phyloP scores from a whole-genome alignment of 2,797 vertebrate genomes.

The Neoniphon sammara region DNA sequence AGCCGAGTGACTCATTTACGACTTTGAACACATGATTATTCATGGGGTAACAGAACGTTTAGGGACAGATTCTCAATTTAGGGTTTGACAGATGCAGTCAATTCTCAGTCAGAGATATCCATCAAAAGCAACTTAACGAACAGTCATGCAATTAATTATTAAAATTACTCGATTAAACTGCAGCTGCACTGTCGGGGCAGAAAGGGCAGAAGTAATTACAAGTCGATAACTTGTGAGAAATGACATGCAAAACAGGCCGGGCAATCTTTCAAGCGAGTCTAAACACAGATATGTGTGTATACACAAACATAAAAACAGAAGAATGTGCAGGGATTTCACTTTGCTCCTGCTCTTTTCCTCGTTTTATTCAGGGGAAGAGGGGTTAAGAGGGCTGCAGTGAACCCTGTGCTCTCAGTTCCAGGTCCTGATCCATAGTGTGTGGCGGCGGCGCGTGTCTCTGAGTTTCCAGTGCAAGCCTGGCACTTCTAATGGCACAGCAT shows the following conservation, averaged over 20 bases:
- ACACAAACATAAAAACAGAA: background rate
- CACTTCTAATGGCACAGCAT: slow-evolving; percentile 56
- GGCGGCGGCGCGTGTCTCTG: slow-evolving; percentile 43
- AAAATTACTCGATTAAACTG: slow-evolving; percentile 65
- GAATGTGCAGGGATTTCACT: background rate
- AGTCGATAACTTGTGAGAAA: slow-evolving; percentile 59
- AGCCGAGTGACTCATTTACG: slow-evolving; percentile 60
- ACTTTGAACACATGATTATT: slow-evolving; percentile 55
- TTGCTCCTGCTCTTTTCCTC: background rate
- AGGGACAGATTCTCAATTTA: slow-evolving; percentile 53
- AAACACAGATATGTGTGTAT: slow-evolving; percentile 18
- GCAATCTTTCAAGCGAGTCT: background rate
- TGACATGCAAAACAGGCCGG: slow-evolving; percentile 14
- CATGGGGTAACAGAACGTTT: slow-evolving; percentile 44
- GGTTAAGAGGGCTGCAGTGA: slow-evolving; percentile 21
- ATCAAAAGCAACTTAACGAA: slow-evolving; percentile 60
- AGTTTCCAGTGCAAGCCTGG: slow-evolving; percentile 47
- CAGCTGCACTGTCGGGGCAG: slow-evolving; percentile 54
- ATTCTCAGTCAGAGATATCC: slow-evolving; percentile 62
- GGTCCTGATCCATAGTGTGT: slow-evolving; percentile 61
- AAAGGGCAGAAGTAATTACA: slow-evolving; percentile 68
- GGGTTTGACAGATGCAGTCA: slow-evolving; percentile 55
- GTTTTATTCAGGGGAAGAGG: slow-evolving; percentile 37
- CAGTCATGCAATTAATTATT: slow-evolving; percentile 68
- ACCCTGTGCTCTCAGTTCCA: slow-evolving; percentile 36